Percentiles rank a stretch among this genome's conserved stretches.
phyloP scores from a whole-genome alignment of 2,888 invertebrate species.

The Amblyjoppa proteus region DNA sequence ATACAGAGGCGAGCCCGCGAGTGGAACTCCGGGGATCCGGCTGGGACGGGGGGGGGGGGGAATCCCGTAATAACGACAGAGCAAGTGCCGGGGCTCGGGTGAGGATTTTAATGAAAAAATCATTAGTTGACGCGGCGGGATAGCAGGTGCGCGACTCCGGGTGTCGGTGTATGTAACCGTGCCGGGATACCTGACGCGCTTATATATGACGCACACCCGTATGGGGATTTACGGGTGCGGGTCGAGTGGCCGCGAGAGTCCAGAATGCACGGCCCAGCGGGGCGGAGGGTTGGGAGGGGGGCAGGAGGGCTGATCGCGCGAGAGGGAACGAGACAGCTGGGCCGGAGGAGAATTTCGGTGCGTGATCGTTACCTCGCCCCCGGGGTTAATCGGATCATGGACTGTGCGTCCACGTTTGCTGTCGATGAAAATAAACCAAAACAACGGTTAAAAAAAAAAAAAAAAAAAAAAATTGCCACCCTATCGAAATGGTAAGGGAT shows the following conservation, averaged over 20 bases:
- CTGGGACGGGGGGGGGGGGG: neutral
- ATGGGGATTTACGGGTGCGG: constrained; percentile 48
- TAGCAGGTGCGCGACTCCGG: constrained; percentile 42
- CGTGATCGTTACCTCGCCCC: constrained; percentile 59
- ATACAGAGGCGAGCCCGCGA: constrained; percentile 38
- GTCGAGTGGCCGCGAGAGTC: constrained; percentile 34
- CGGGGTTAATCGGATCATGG: constrained; percentile 61
- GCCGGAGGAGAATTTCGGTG: constrained; percentile 56
- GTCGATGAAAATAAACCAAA: constrained; percentile 46
- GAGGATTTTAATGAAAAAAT: constrained; percentile 68
- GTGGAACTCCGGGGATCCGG: constrained; percentile 8
- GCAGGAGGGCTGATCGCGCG: neutral
- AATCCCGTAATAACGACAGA: constrained; percentile 55
- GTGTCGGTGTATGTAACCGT: neutral
- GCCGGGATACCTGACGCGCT: constrained; percentile 10
- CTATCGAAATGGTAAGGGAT: constrained; percentile 21
- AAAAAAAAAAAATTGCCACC: constrained; percentile 20
- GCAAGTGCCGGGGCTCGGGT: neutral
- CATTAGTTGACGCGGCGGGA: constrained; percentile 53
- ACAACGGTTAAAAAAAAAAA: neutral
- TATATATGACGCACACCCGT: constrained; percentile 24
- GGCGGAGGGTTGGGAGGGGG: neutral
- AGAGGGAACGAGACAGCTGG: constrained; percentile 43
- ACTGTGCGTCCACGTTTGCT: constrained; percentile 46
- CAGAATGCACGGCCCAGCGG: neutral